A percentile compares a stretch with the other conserved stretches of the same genome.
These are phyloP conservation scores for Neodiprion fabricii DNA, from an alignment of 1,140 invertebrate genomes.

Conservation along the genomic window DNA sequence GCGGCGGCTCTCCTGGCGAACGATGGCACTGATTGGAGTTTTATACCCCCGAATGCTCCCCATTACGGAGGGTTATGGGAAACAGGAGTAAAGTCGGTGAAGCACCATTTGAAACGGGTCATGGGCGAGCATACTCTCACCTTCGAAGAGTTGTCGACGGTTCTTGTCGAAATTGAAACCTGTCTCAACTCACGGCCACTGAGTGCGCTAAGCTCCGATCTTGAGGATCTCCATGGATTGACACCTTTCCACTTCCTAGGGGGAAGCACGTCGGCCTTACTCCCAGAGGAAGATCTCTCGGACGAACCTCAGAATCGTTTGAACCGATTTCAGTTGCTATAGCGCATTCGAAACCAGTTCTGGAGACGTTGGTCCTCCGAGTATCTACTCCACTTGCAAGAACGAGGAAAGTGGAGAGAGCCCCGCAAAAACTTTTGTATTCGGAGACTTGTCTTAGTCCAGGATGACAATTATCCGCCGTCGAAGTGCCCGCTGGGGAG, in stretches of 20 bases:
- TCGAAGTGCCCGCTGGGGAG: conserved; percentile 21
- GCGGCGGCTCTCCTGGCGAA: too few species aligned
- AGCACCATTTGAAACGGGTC: background rate
- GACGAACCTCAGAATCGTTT: conserved; percentile 15
- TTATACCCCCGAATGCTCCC: conserved; percentile 24
- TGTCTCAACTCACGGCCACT: too few species aligned
- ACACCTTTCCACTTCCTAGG: background rate
- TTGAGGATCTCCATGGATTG: too few species aligned
- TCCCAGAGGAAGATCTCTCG: conserved; percentile 11
- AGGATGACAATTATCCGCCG: conserved; percentile 30
- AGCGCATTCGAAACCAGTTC: conserved; percentile 29
- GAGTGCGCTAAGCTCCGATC: too few species aligned
- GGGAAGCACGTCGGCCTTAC: background rate
- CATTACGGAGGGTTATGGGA: conserved; percentile 16
- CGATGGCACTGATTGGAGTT: conserved; percentile 18
- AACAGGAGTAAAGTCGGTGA: too few species aligned
- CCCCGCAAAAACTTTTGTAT: conserved; percentile 20
- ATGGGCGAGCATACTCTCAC: too few species aligned
- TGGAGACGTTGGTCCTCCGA: conserved; percentile 38
- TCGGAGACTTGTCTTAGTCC: conserved; percentile 29
- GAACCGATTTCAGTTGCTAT: conserved; percentile 32
- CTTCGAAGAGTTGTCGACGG: too few species aligned
- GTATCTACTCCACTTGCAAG: conserved; percentile 23
- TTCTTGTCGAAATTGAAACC: too few species aligned
- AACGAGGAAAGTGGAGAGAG: conserved; percentile 25